Evolutionary conservation across 2,797 vertebrate species (phyloP).

Genomic region (Uromys caudimaculatus): DNA sequence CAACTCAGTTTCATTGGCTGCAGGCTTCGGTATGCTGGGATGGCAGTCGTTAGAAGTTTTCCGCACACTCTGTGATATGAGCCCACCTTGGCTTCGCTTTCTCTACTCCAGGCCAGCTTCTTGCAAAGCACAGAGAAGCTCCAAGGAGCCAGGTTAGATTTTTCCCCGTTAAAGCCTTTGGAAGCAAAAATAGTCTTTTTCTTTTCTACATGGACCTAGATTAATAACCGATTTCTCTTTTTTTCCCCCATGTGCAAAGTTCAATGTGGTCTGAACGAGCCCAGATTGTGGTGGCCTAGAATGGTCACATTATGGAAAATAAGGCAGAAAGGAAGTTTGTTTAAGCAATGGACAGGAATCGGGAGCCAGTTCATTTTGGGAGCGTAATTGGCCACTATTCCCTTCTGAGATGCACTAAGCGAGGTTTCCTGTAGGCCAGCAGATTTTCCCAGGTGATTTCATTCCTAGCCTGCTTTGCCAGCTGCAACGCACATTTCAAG

Average conservation of each 20-base stretch:
- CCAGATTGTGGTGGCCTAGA: constrained; percentile 62
- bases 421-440: constrained; percentile 27
- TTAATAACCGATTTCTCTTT: constrained; percentile 52
- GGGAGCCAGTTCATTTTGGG: constrained; percentile 67
- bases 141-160: not conserved
- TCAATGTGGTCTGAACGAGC: not conserved
- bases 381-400: constrained; percentile 53
- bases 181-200: constrained; percentile 72
- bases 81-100: not conserved
- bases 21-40: not conserved
- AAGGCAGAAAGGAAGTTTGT: constrained; percentile 64
- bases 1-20: not conserved
- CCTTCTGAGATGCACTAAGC: constrained; percentile 40
- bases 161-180: constrained; percentile 16
- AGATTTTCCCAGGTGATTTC: constrained; percentile 58
- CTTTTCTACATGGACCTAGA: constrained; percentile 48
- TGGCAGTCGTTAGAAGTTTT: not conserved
- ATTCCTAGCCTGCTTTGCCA: not conserved
- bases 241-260: constrained; percentile 46
- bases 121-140: constrained; percentile 29
- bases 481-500: not conserved
- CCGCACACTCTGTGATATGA: not conserved
- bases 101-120: not conserved
- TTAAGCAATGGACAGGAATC: constrained; percentile 72
- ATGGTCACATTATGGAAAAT: constrained; percentile 75